Evolutionary conservation across 2,797 vertebrate genomes (phyloP).

Genomic region (Pseudocheirus occidentalis): DNA sequence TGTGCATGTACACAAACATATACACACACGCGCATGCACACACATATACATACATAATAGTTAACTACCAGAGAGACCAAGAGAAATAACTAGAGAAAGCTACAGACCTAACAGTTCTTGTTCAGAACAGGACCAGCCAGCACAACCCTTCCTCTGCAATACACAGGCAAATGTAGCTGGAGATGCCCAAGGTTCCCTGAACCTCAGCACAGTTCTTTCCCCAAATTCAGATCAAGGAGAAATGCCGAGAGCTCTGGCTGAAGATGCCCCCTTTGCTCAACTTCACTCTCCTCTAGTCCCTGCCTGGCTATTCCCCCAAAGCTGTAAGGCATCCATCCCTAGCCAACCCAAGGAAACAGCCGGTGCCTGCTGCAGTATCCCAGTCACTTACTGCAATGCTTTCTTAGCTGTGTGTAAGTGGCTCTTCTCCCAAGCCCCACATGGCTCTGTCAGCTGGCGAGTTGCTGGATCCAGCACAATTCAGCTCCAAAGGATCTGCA

Average conservation of each 20-base stretch:
- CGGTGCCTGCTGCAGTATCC: slow-evolving; percentile 74
- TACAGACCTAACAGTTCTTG: slow-evolving; percentile 45
- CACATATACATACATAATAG: neutral
- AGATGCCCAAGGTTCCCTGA: neutral
- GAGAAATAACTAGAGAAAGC: slow-evolving; percentile 36
- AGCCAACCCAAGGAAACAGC: neutral
- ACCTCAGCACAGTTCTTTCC: neutral
- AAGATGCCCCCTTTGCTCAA: neutral
- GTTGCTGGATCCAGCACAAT: slow-evolving; percentile 65
- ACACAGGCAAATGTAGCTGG: slow-evolving; percentile 15
- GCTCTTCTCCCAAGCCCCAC: slow-evolving; percentile 72
- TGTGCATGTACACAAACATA: neutral
- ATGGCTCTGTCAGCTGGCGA: slow-evolving; percentile 68
- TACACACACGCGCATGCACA: neutral
- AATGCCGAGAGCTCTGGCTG: slow-evolving; percentile 50
- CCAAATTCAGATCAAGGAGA: neutral
- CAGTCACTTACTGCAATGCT: slow-evolving; percentile 80
- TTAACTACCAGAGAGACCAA: neutral
- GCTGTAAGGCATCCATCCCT: slow-evolving; percentile 65
- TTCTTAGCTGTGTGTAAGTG: slow-evolving; percentile 57
- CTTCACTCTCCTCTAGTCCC: slow-evolving; percentile 10
- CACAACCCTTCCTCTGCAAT: slow-evolving; percentile 68
- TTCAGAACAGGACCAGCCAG: slow-evolving; percentile 63
- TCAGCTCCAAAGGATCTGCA: slow-evolving; percentile 67
- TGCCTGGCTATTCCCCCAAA: slow-evolving; percentile 57